Evolutionary conservation across 1,140 invertebrate species (phyloP).

Genomic region (Drosophila bifasciata): DNA sequence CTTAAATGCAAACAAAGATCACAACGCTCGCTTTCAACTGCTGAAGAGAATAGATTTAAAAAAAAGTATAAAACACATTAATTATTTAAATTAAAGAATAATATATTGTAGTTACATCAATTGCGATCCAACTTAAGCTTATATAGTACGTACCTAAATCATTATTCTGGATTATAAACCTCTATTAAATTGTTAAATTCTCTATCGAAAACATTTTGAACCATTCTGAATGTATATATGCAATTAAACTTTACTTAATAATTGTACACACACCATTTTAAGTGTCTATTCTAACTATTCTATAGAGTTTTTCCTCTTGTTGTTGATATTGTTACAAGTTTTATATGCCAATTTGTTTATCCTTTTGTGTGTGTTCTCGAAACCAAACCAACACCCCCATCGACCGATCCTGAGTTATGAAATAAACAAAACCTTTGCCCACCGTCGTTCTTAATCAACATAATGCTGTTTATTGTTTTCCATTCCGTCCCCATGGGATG

Average conservation of each 20-base stretch:
- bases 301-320: conserved; percentile 60
- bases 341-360: conserved; percentile 56
- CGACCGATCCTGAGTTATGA: conserved; percentile 37
- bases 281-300: conserved; percentile 50
- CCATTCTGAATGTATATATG: conserved; percentile 39
- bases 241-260: conserved; percentile 36
- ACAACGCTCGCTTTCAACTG: no score
- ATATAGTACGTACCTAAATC: neutral
- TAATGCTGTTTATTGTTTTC: conserved; percentile 60
- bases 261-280: conserved; percentile 10
- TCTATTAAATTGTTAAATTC: neutral
- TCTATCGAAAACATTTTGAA: conserved; percentile 13
- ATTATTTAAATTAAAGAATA: no score
- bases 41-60: no score
- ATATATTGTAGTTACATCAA: no score
- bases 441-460: conserved; percentile 51
- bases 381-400: conserved; percentile 20
- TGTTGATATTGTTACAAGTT: conserved; percentile 72
- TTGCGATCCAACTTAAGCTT: no score
- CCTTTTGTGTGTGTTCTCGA: conserved; percentile 38
- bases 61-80: no score
- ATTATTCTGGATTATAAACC: neutral
- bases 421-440: conserved; percentile 47
- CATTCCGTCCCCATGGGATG: conserved; percentile 27
- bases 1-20: no score